Evolutionary conservation across 1,140 invertebrate species (phyloP).

Genomic region (Acyrthosiphon pisum): DNA sequence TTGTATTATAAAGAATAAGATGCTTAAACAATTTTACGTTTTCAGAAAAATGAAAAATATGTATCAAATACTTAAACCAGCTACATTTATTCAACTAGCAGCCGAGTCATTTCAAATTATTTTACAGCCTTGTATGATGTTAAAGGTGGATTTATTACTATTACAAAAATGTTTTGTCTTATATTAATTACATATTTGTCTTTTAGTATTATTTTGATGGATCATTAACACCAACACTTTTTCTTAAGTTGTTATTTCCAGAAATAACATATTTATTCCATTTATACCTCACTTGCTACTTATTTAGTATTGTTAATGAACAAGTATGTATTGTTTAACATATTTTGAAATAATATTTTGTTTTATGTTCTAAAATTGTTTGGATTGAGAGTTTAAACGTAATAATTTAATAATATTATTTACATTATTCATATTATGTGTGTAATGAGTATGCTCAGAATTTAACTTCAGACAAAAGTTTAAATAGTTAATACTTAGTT

Average conservation of each 20-base stretch:
- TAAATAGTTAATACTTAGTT: too few relatives aligned
- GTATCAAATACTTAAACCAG: not conserved
- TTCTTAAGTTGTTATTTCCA: not conserved
- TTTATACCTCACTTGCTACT: too few relatives aligned
- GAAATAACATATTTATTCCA: too few relatives aligned
- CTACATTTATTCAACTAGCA: not conserved
- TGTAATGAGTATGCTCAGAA: too few relatives aligned
- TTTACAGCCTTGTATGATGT: not conserved
- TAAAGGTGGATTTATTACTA: not conserved
- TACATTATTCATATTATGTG: too few relatives aligned
- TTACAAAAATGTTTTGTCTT: not conserved
- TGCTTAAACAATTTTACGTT: not conserved
- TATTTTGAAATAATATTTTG: too few relatives aligned
- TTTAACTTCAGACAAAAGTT: too few relatives aligned
- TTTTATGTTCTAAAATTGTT: too few relatives aligned
- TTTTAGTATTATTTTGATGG: not conserved
- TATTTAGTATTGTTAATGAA: too few relatives aligned
- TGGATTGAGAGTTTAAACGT: too few relatives aligned
- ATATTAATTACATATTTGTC: not conserved
- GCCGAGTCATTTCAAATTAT: not conserved
- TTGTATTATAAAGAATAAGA: not conserved
- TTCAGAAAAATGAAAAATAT: conserved; percentile 9
- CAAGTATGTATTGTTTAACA: too few relatives aligned
- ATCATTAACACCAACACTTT: not conserved
- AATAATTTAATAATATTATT: too few relatives aligned